Base-by-base conservation (phyloP, 2,888 invertebrate genomes). In the Amphipoea oculea region DNA sequence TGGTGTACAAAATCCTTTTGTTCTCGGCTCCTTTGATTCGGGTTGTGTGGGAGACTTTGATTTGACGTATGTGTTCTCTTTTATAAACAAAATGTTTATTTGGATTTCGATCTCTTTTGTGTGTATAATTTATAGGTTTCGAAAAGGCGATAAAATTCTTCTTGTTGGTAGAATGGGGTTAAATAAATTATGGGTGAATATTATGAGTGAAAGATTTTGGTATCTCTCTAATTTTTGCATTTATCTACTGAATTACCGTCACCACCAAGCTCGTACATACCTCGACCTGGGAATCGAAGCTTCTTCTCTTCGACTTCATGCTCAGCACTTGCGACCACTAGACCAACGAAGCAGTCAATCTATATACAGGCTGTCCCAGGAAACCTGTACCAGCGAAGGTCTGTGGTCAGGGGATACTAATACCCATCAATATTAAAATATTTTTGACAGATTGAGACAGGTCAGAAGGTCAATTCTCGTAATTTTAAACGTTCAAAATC, bases 1-100 rank as follows among this genome's bases (percentile, higher is more conserved):
- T 63, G 17, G 17, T 74, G 71, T 62, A 75, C 60, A 73, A 77
- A 88, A 84, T 90, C 88, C 91, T 91, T 92, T 92, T 92, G 92
- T 92, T 90, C 89, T 86, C 63, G 51, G 36, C 82, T 81, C 88
- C 93, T 93, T 93, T 93, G 93, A 93, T 92, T 86, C 83, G 84
- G 74, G 73, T 73, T 74, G 83, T 89, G 88, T 85, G 23, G 83
- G 83, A 84, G 85, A 85, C 86, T 89, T 85, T 87, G 85, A 87
- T 88, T 90, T 90, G 90, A 90, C 90, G 84, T 87, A 78, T 84
- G 84, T 83, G 75, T 79, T 57, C 66, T 73, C 73, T 71, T 87
- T 76, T 83, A 71, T 86, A 89, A 90, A 90, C 88, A 89, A 66
- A 23, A 45, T 77, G 82, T 84, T 78, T 86, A 76, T 84, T 86